phyloP scores from a whole-genome alignment of 2,888 invertebrate genomes.

The Argyra leucocephala region DNA sequence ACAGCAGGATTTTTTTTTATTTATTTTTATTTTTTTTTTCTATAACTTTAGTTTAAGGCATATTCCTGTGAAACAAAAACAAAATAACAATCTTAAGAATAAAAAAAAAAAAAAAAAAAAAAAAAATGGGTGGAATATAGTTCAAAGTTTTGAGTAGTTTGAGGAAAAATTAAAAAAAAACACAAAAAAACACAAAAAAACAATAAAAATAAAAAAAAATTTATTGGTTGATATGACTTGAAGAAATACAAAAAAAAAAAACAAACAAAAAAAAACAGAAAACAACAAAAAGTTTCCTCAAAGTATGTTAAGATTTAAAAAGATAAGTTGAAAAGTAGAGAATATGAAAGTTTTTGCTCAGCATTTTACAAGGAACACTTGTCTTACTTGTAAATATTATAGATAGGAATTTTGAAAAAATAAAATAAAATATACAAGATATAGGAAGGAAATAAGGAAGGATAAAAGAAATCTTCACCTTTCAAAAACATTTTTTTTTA shows the following conservation, averaged over 20 bases:
- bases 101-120: too few species aligned
- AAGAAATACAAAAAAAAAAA: not conserved
- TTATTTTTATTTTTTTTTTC: not conserved
- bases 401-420: not conserved
- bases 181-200: not conserved
- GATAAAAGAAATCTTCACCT: not conserved
- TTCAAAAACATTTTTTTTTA: not conserved
- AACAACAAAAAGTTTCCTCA: not conserved
- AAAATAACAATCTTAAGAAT: not conserved
- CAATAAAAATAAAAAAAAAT: not conserved
- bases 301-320: conserved; percentile 6
- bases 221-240: not conserved
- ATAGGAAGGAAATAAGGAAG: not conserved
- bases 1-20: not conserved
- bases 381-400: not conserved
- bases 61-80: not conserved
- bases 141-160: not conserved
- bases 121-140: too few species aligned
- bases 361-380: not conserved
- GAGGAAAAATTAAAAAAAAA: not conserved
- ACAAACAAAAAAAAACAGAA: not conserved
- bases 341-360: not conserved
- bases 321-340: not conserved
- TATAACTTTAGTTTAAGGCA: not conserved
- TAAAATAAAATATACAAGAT: not conserved